Evolutionary conservation across 1,140 invertebrate species (phyloP).

Genomic region (Lethrus apterus): DNA sequence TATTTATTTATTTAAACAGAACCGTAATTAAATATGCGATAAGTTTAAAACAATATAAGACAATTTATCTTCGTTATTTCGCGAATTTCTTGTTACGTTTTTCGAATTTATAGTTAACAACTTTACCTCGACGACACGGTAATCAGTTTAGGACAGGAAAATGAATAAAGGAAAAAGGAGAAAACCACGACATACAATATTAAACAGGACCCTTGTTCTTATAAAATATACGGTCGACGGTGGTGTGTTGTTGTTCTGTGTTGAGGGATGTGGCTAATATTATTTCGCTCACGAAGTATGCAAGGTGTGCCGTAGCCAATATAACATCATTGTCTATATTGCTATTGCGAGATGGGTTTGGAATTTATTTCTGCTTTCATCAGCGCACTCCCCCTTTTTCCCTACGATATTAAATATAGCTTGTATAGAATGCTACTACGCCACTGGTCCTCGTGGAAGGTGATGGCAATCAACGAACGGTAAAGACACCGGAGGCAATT

Average conservation of each 20-base stretch:
- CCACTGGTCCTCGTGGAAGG: conserved; percentile 1
- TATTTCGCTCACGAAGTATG: conserved; percentile 28
- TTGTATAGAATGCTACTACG: not conserved
- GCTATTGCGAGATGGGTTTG: conserved; percentile 22
- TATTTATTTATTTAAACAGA: too few species aligned
- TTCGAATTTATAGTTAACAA: conserved; percentile 13
- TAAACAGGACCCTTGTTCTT: conserved; percentile 18
- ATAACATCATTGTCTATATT: conserved; percentile 31
- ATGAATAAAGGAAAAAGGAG: conserved; percentile 21
- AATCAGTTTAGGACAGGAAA: conserved; percentile 21
- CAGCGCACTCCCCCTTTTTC: not conserved
- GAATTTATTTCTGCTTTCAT: conserved; percentile 24
- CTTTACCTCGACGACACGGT: conserved; percentile 15
- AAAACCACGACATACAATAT: conserved; percentile 18
- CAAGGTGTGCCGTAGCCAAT: conserved; percentile 27
- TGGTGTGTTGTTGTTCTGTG: conserved; percentile 4
- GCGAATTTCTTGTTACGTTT: conserved; percentile 7
- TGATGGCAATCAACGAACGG: conserved; percentile 16
- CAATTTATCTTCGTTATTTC: not conserved
- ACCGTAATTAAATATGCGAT: too few species aligned
- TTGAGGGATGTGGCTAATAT: conserved; percentile 22
- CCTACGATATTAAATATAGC: not conserved
- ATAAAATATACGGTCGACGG: conserved; percentile 15
- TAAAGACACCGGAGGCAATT: conserved; percentile 7
- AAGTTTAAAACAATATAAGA: too few species aligned